Conservation (phyloP, 2,797 vertebrate genomes). For the Harpagifer antarcticus region DNA sequence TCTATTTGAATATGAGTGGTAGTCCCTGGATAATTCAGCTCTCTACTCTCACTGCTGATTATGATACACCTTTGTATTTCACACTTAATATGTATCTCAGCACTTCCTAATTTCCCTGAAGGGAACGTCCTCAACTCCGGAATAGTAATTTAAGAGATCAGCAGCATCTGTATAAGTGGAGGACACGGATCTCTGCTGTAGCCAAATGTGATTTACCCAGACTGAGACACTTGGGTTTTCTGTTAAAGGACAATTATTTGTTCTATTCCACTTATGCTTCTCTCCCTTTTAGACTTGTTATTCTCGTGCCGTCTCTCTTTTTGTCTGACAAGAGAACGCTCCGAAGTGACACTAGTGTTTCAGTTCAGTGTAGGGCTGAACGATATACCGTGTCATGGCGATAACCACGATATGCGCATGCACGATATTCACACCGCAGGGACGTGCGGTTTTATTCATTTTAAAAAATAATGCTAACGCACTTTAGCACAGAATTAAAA, state of each 20-base stretch:
- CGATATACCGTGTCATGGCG: too few relatives aligned
- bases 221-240: neutral
- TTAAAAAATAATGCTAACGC: too few relatives aligned
- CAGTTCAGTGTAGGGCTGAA: slow-evolving; percentile 65
- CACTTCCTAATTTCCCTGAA: slow-evolving; percentile 21
- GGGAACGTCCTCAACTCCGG: neutral
- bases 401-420: too few relatives aligned
- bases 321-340: slow-evolving; percentile 54
- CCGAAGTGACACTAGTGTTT: slow-evolving; percentile 52
- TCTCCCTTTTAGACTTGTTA: slow-evolving; percentile 22
- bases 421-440: too few relatives aligned
- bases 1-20: neutral
- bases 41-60: slow-evolving; percentile 15
- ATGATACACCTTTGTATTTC: slow-evolving; percentile 23
- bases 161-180: neutral
- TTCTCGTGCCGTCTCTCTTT: slow-evolving; percentile 20
- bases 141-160: neutral
- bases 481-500: too few relatives aligned
- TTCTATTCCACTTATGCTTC: slow-evolving; percentile 16
- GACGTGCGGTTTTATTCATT: too few relatives aligned
- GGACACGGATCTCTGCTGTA: neutral
- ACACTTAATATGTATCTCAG: slow-evolving; percentile 13
- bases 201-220: neutral
- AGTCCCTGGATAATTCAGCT: neutral
- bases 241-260: neutral